Evolutionary conservation across 2,797 vertebrate genomes (phyloP).

Genomic region (Fistularia commersonii): DNA sequence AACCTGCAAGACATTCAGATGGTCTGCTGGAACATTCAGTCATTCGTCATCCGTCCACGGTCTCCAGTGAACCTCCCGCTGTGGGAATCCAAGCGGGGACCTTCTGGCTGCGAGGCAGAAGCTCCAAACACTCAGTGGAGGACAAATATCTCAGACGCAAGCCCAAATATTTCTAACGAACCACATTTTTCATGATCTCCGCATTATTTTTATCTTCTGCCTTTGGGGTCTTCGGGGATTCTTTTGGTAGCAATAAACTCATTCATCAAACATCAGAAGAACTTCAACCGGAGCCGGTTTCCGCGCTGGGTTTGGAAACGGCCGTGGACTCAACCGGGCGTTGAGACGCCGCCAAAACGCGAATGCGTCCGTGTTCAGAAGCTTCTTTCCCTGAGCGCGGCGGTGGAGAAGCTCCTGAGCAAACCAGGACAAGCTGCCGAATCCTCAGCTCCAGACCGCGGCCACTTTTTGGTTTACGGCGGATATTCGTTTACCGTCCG

Average conservation of each 20-base stretch:
- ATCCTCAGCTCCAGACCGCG: no score
- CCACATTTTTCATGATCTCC: neutral
- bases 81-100: no score
- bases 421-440: no score
- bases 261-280: constrained; percentile 43
- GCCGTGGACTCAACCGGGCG: constrained; percentile 27
- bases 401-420: no score
- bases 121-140: no score
- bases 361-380: constrained; percentile 21
- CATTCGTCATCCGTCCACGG: no score
- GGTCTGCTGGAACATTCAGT: no score
- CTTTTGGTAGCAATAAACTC: constrained; percentile 16
- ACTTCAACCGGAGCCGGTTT: no score
- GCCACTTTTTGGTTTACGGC: constrained; percentile 8
- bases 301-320: no score
- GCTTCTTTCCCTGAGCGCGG: constrained; percentile 2
- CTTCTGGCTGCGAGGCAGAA: no score
- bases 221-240: constrained; percentile 14
- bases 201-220: constrained; percentile 29
- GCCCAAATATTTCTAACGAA: constrained; percentile 3
- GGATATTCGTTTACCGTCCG: constrained; percentile 38
- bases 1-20: constrained; percentile 71
- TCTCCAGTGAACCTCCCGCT: no score
- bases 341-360: constrained; percentile 38
- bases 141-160: no score